These are phyloP conservation scores for Caenorhabditis elegans DNA, from an alignment of 1,140 invertebrate genomes.

Conservation along the genomic window DNA sequence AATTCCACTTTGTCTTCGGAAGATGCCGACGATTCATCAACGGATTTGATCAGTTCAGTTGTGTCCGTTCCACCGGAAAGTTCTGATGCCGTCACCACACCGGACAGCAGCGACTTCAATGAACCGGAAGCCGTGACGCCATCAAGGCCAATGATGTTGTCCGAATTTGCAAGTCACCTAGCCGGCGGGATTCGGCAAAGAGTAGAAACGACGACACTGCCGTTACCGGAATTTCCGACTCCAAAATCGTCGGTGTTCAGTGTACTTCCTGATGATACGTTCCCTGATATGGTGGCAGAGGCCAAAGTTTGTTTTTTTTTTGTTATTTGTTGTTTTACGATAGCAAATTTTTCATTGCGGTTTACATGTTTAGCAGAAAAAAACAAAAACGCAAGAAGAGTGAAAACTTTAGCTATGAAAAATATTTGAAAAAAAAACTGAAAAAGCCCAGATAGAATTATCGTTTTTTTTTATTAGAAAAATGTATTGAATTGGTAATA, in stretches of 20 bases:
- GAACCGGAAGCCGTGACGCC: neutral
- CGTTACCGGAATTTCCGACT: neutral
- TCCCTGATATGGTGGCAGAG: neutral
- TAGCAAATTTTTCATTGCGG: too few species aligned
- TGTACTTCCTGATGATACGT: neutral
- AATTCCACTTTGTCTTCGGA: neutral
- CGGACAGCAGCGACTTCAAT: neutral
- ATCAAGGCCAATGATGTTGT: neutral
- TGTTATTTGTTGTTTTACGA: too few species aligned
- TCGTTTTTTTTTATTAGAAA: too few species aligned
- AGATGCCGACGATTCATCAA: neutral
- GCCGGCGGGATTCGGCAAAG: neutral
- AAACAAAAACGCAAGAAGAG: too few species aligned
- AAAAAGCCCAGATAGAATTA: too few species aligned
- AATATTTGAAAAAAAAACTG: too few species aligned
- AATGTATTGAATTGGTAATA: too few species aligned
- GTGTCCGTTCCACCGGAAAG: neutral
- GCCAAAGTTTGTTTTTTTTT: neutral
- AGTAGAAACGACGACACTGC: neutral
- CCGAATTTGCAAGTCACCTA: constrained; percentile 1
- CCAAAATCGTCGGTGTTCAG: neutral
- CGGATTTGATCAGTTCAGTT: neutral
- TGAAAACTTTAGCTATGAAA: too few species aligned
- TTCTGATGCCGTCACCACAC: neutral
- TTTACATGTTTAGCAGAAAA: too few species aligned